phyloP scores from a whole-genome alignment of 2,797 vertebrate genomes.

The Vespertilio murinus region DNA sequence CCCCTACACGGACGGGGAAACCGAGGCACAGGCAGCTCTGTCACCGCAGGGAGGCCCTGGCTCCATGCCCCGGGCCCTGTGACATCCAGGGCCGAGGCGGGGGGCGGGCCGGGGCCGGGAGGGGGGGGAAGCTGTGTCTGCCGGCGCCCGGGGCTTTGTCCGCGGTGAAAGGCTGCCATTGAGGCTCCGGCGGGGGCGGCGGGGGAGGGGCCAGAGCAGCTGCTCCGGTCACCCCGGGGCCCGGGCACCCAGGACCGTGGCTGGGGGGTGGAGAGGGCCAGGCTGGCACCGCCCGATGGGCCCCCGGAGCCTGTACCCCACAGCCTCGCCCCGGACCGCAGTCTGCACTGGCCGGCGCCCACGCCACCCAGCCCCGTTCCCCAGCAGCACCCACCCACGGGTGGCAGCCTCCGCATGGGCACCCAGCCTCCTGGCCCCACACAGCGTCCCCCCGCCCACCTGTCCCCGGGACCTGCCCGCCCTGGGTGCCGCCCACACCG shows the following conservation, averaged over 20 bases:
- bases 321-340: accelerated
- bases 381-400: too few relatives aligned
- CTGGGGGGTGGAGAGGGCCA: not conserved
- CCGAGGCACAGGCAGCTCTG: not conserved
- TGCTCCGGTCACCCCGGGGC: not conserved
- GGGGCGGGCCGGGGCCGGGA: not conserved
- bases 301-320: not conserved
- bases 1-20: not conserved
- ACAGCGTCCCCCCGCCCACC: too few relatives aligned
- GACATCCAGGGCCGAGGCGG: not conserved
- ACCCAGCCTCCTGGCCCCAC: too few relatives aligned
- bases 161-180: constrained; percentile 23
- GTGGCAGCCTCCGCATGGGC: too few relatives aligned
- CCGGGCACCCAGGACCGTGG: not conserved
- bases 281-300: not conserved
- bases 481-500: too few relatives aligned
- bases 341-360: too few relatives aligned
- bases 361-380: too few relatives aligned
- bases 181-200: not conserved
- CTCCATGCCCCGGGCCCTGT: not conserved
- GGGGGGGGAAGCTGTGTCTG: not conserved
- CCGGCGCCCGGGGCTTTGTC: constrained; percentile 26
- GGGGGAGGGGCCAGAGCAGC: not conserved
- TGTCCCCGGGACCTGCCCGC: too few relatives aligned
- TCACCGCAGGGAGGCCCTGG: too few relatives aligned